phyloP scores from a whole-genome alignment of 1,140 invertebrate species.

The Gryon sp. region DNA sequence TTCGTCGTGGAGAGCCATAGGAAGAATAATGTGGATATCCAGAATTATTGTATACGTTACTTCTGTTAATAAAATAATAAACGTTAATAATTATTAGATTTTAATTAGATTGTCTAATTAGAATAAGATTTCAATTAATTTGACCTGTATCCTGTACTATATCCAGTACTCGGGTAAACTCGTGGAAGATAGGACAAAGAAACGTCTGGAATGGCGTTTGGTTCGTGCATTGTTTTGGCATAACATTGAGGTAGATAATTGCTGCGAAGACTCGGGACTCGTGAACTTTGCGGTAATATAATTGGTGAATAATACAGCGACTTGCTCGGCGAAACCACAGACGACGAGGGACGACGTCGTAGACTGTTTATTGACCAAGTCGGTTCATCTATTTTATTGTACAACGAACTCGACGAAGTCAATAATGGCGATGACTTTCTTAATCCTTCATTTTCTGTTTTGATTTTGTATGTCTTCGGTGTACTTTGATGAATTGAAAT shows the following conservation, averaged over 20 bases:
- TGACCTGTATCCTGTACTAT: constrained; percentile 19
- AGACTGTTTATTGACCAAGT: constrained; percentile 4
- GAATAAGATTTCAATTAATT: too few species aligned
- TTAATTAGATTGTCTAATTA: too few species aligned
- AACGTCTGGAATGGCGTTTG: constrained; percentile 1
- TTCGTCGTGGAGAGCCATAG: constrained; percentile 8
- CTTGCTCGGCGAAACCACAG: constrained; percentile 32
- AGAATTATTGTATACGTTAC: too few species aligned
- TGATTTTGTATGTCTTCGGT: not conserved
- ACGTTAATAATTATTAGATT: too few species aligned
- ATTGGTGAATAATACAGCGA: constrained; percentile 1
- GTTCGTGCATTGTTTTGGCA: constrained; percentile 30
- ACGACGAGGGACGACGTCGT: too few species aligned
- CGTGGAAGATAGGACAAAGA: constrained; percentile 8
- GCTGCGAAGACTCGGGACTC: not conserved
- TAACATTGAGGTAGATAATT: constrained; percentile 44
- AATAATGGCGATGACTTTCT: not conserved
- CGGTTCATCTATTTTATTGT: constrained; percentile 3
- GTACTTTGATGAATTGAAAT: too few species aligned
- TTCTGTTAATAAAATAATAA: too few species aligned
- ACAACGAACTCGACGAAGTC: constrained; percentile 4
- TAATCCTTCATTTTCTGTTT: too few species aligned
- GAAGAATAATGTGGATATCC: constrained; percentile 4
- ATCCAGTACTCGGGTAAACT: constrained; percentile 19
- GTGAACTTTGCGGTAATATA: constrained; percentile 22